Evolutionary conservation across 1,140 invertebrate species (phyloP).

Genomic region (Pseudomyrmex concolor): DNA sequence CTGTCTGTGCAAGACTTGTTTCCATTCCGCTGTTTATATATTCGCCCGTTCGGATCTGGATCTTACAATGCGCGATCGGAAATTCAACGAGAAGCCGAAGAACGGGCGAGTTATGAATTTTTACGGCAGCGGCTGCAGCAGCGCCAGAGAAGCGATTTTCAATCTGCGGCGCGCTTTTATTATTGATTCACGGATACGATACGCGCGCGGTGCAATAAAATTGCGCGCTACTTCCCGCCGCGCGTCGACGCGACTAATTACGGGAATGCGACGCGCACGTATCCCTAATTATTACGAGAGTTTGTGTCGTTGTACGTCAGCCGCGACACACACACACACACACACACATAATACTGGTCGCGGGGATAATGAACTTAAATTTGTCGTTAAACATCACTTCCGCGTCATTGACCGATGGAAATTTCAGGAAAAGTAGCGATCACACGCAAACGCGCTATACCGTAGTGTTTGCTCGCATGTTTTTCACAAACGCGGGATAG

Average conservation of each 20-base stretch:
- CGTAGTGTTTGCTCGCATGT: too few species aligned
- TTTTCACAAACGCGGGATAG: too few species aligned
- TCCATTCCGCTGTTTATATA: background rate
- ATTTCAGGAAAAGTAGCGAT: conserved; percentile 27
- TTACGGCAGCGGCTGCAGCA: background rate
- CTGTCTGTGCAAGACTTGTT: background rate
- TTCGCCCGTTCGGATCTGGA: conserved; percentile 7
- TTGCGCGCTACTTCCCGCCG: conserved; percentile 5
- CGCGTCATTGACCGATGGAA: conserved; percentile 27
- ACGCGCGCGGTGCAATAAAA: conserved; percentile 29
- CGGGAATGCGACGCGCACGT: conserved; percentile 41
- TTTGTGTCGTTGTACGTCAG: conserved; percentile 43
- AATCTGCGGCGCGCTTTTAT: conserved; percentile 46
- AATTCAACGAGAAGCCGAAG: background rate
- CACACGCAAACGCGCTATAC: conserved; percentile 2
- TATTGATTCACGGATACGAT: conserved; percentile 51
- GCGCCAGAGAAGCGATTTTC: conserved; percentile 39
- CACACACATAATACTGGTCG: conserved; percentile 5
- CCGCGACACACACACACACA: background rate
- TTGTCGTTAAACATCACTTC: conserved; percentile 52
- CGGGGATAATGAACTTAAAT: conserved; percentile 58
- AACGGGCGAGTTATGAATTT: conserved; percentile 45
- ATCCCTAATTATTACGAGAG: conserved; percentile 54
- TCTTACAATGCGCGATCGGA: conserved; percentile 37
- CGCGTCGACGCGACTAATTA: conserved; percentile 41